Base-by-base conservation (phyloP, 2,888 invertebrate genomes). In the Achlya flavicornis region DNA sequence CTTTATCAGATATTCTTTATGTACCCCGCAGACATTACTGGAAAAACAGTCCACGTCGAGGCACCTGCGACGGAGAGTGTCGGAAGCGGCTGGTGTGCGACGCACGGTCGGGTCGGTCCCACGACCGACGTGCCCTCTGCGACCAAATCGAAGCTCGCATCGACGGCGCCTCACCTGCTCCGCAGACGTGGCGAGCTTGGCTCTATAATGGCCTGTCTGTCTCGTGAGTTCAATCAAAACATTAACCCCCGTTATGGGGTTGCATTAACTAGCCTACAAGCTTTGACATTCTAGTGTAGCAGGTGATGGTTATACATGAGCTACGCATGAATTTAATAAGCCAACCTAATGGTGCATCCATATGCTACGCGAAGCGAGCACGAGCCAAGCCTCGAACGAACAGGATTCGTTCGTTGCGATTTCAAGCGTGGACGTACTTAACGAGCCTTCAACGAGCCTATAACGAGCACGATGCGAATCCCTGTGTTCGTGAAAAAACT, bases 11-110 rank as follows among this genome's bases (percentile, higher is more conserved):
- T 43, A 32, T 32, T 26, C 26, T 32, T 26, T 12, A 58, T 14
- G 10, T 38, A 38, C 10, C 41, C 11, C 80, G 0, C 78, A 98
- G 98, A 80, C 96, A 97, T 85, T 98, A 98, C 86, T 97, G 97
- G 95, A 98, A 98, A 90, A 97, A 97, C 83, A 98, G 98, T 65
- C 97, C 98, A 0, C 96, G 97, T 0, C 95, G 97, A 57, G 97
- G 97, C 11, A 86, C 93, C 0, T 98, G 98, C 84, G 97, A 97
- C 87, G 96, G 96, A 8, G 97, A 97, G 75, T 98, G 98, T 79
- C 96, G 97, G 69, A 98, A 97, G 87, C 95, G 97, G 58, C 94
- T 98, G 81, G 92, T 98, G 48, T 98, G 98, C 85, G 98, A 98
- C 89, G 95, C 97, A 64, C 95, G 97, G 63, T 98, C 98, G 16